Evolutionary conservation across 2,113 vertebrate species (phyloP), one percentile per base, ranked within the genome.

Genomic region (Planiliza haematocheilus): DNA sequence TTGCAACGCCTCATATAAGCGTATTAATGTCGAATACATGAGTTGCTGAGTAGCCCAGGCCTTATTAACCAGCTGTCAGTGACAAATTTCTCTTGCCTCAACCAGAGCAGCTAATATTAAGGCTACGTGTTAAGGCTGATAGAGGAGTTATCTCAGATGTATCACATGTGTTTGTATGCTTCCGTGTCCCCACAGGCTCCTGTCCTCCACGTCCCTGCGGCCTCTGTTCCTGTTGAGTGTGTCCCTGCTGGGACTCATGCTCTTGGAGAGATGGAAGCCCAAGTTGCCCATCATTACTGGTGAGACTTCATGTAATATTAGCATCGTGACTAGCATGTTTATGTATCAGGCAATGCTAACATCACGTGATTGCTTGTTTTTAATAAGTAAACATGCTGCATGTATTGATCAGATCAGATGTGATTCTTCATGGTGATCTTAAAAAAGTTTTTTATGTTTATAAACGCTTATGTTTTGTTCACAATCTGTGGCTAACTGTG

Each of bases 221-320:
- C 97, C 97, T 20, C 60, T 98, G 21, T 99, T 98, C 88, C 89
- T 99, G 17, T 77, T 98, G 66, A 95, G 96, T 65, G 84, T 96
- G 78, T 95, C 95, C 11, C 93, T 98, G 73, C 86, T 99, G 82
- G 95, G 94, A 20, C 88, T 98, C 16, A 92, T 97, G 77, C 86
- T 98, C 3, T 79, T 99, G 93, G 96, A 98, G 71, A 94, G 94
- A 81, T 99, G 97, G 96, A 98, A 96, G 92, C 95, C 95, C 70
- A 94, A 95, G 84, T 79, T 97, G 30, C 93, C 94, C 52, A 91
- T 93, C 63, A 88, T 95, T 50, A 86, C 93, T 79, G 94, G 97
- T 99, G 91, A 84, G 67, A 30, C 24, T n/a, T n/a, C n/a, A n/a
- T n/a, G n/a, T n/a, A n/a, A n/a, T n/a, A n/a, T n/a, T n/a, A n/a